phyloP scores from a whole-genome alignment of 2,797 vertebrate species.

The Gymnoscopelus braueri region DNA sequence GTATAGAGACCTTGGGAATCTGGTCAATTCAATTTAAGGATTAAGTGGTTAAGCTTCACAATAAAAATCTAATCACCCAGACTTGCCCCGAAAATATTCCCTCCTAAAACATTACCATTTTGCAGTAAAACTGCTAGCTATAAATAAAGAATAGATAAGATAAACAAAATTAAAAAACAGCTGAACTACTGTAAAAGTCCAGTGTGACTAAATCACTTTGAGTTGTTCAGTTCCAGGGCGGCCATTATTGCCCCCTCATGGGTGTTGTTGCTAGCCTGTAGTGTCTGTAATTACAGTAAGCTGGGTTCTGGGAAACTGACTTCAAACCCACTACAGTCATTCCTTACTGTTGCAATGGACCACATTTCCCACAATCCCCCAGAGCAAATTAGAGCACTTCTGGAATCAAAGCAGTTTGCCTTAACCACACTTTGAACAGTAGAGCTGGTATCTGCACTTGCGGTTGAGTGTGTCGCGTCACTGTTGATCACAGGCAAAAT shows the following conservation, averaged over 20 bases:
- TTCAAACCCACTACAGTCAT: conserved; percentile 39
- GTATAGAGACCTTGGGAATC: no score
- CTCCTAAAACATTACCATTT: no score
- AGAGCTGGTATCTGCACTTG: conserved; percentile 24
- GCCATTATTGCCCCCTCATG: conserved; percentile 18
- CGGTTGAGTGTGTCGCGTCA: conserved; percentile 4
- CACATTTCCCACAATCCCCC: conserved; percentile 10
- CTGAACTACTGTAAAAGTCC: no score
- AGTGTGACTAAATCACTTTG: no score
- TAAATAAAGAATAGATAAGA: no score
- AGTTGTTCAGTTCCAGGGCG: not conserved
- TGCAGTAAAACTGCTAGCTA: no score
- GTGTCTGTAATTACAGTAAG: conserved; percentile 24
- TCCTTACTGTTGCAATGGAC: conserved; percentile 36
- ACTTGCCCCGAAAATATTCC: no score
- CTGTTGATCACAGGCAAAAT: no score
- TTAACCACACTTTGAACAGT: conserved; percentile 44
- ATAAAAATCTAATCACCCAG: no score
- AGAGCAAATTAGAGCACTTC: conserved; percentile 35
- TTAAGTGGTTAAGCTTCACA: no score
- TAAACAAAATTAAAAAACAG: no score
- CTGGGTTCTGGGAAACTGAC: conserved; percentile 19
- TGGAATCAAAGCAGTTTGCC: conserved; percentile 40
- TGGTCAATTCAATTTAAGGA: no score
- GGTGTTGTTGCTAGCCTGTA: conserved; percentile 35